These are phyloP conservation scores for Catalaphyllia jardinei DNA, from an alignment of 64 coral and sea anemone species.

Conservation along the genomic window DNA sequence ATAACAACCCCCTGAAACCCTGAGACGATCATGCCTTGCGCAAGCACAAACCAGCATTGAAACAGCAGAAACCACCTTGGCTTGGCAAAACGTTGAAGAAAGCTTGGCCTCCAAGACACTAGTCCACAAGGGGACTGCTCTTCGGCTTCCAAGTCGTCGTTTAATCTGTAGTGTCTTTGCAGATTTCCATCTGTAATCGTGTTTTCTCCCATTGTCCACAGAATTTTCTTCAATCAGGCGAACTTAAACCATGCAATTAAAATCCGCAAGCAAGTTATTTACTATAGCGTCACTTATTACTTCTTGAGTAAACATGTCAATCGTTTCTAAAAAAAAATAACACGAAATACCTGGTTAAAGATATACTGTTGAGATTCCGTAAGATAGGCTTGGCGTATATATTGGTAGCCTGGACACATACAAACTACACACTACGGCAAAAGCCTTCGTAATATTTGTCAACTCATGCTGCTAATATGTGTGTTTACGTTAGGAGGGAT, in stretches of 20 bases:
- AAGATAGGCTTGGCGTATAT: too few species aligned
- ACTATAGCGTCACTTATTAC: neutral
- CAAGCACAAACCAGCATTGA: conserved; percentile 83
- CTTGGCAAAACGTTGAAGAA: conserved; percentile 70
- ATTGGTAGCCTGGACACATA: neutral
- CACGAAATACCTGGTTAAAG: neutral
- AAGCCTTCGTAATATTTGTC: neutral
- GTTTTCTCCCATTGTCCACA: neutral
- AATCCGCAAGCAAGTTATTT: too few species aligned
- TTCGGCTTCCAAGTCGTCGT: neutral
- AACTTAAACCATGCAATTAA: too few species aligned
- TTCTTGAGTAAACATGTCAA: conserved; percentile 21
- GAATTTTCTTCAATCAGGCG: neutral
- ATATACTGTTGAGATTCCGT: neutral
- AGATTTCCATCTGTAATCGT: neutral
- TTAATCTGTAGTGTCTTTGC: neutral
- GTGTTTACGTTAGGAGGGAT: neutral
- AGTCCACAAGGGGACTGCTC: conserved; percentile 27
- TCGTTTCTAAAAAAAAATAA: conserved; percentile 10
- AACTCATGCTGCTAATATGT: neutral
- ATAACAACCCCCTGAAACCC: conserved; percentile 88
- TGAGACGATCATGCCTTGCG: conserved; percentile 90
- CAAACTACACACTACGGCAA: neutral
- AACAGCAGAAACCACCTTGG: conserved; percentile 89
- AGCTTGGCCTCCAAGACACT: conserved; percentile 42